Percentiles rank a stretch among this genome's conserved stretches.
These are phyloP conservation scores for Borostomias antarcticus DNA, from an alignment of 2,797 vertebrate species.

Conservation along the genomic window DNA sequence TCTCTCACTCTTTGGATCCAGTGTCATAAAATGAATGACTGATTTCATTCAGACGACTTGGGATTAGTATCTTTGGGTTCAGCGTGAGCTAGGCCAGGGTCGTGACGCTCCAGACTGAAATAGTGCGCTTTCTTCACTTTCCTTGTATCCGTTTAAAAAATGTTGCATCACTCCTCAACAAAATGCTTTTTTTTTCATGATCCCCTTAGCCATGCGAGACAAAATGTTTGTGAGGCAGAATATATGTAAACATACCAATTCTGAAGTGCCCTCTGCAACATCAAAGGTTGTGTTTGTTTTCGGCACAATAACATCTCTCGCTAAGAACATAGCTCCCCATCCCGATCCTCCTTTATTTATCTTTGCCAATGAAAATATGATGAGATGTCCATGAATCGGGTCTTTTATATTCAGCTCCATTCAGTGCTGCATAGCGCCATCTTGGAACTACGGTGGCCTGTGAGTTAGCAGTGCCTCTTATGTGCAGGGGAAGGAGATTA, in stretches of 20 bases:
- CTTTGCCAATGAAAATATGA: background rate
- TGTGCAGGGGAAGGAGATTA: no score
- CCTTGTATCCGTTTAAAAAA: no score
- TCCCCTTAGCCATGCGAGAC: no score
- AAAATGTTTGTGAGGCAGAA: background rate
- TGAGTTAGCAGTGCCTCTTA: no score
- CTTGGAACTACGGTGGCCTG: no score
- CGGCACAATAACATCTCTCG: no score
- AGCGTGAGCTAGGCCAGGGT: background rate
- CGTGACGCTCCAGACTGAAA: background rate
- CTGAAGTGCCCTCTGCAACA: background rate
- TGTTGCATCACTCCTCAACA: background rate
- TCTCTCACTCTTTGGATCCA: background rate
- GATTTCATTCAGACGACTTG: background rate
- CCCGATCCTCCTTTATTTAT: background rate
- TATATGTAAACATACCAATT: background rate
- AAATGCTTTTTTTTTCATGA: background rate
- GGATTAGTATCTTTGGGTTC: background rate
- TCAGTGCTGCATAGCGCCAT: background rate
- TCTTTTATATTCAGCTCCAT: background rate
- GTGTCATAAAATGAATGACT: background rate
- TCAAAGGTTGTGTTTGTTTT: background rate
- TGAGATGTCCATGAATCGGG: background rate
- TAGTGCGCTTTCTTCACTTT: no score
- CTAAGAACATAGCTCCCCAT: background rate